These are phyloP conservation scores for Phragmatobia fuliginosa DNA, from an alignment of 2,888 invertebrate species.

Conservation along the genomic window DNA sequence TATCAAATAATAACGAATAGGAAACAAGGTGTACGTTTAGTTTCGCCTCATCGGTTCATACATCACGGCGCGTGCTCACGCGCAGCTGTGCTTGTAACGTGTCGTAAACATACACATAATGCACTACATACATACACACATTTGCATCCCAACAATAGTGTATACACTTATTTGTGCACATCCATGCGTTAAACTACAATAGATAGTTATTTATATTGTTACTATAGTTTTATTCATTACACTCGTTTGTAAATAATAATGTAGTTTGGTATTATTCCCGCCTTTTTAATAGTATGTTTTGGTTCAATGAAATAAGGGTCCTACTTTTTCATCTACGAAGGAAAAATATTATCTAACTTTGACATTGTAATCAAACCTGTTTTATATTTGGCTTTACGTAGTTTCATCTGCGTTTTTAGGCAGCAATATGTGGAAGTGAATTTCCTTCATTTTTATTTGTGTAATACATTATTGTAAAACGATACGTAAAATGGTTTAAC, in stretches of 20 bases:
- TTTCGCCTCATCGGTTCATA: constrained; percentile 19
- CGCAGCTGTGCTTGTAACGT: constrained; percentile 17
- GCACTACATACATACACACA: constrained; percentile 9
- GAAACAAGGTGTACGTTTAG: constrained; percentile 22
- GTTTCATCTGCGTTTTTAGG: too few species aligned
- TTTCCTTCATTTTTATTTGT: too few species aligned
- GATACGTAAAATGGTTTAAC: too few species aligned
- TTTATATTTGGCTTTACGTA: too few species aligned
- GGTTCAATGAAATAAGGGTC: neutral
- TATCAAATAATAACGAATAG: constrained; percentile 20
- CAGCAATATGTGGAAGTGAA: too few species aligned
- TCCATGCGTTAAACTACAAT: constrained; percentile 3
- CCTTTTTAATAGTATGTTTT: neutral
- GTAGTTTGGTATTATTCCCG: neutral
- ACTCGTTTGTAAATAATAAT: constrained; percentile 7
- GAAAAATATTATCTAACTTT: too few species aligned
- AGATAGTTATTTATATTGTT: constrained; percentile 8
- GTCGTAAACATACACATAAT: neutral
- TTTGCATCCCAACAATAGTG: constrained; percentile 7
- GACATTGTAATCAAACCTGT: neutral
- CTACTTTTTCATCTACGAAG: too few species aligned
- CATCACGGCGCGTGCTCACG: constrained; percentile 17
- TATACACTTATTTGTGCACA: constrained; percentile 1
- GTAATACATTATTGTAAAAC: too few species aligned
- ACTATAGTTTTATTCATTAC: constrained; percentile 6